Percentiles rank a stretch among this genome's conserved stretches.
phyloP scores from a whole-genome alignment of 1,140 invertebrate species.

The Tribolium castaneum region DNA sequence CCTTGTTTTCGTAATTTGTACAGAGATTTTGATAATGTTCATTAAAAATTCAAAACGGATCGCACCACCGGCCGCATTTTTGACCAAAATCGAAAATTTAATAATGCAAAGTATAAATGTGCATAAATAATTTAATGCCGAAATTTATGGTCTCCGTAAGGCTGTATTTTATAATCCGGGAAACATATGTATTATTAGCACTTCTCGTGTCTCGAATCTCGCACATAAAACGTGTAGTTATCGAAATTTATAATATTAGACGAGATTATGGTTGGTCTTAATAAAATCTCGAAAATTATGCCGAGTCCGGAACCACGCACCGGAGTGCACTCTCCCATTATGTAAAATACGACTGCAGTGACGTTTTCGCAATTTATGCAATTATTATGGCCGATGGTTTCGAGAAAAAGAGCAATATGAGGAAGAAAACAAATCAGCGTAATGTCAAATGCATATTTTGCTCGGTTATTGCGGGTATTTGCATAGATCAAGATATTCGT shows the following conservation, averaged over 20 bases:
- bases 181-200: slow-evolving; percentile 35
- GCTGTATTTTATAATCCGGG: slow-evolving; percentile 35
- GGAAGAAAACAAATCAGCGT: slow-evolving; percentile 22
- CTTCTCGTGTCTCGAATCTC: slow-evolving; percentile 31
- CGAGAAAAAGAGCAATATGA: neutral
- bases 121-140: slow-evolving; percentile 25
- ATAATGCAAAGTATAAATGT: slow-evolving; percentile 32
- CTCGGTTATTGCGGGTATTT: slow-evolving; percentile 30
- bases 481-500: slow-evolving; percentile 35
- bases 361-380: slow-evolving; percentile 28
- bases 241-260: slow-evolving; percentile 36
- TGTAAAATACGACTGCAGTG: slow-evolving; percentile 5
- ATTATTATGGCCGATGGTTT: neutral
- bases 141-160: slow-evolving; percentile 23
- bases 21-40: slow-evolving; percentile 23
- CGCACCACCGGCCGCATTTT: neutral
- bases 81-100: slow-evolving; percentile 1
- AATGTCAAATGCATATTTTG: slow-evolving; percentile 27
- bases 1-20: slow-evolving; percentile 28
- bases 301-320: slow-evolving; percentile 24
- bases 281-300: slow-evolving; percentile 31
- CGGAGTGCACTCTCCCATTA: slow-evolving; percentile 20
- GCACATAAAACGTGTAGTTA: slow-evolving; percentile 31
- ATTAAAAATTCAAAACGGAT: slow-evolving; percentile 28
- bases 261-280: slow-evolving; percentile 31